Conservation (phyloP, 2,113 vertebrate genomes). For the Scophthalmus maximus region DNA sequence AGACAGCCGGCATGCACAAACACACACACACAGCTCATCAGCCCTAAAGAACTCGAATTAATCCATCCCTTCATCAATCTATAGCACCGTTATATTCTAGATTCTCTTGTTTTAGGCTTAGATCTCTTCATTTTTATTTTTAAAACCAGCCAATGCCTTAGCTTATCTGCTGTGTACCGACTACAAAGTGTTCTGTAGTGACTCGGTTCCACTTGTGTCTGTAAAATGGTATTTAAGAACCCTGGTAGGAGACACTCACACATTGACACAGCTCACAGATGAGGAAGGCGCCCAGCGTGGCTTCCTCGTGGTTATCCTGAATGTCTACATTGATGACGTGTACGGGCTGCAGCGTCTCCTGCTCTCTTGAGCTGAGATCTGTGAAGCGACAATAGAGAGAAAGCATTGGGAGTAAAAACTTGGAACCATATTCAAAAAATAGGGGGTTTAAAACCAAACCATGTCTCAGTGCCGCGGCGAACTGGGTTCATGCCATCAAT, state of each 20-base stretch:
- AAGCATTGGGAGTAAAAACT: background rate
- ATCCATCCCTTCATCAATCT: background rate
- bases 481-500: too few species aligned
- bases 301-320: conserved; percentile 99
- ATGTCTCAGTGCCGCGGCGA: background rate
- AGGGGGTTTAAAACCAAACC: background rate
- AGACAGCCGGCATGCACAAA: background rate
- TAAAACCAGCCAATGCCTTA: background rate
- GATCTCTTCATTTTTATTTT: too few species aligned
- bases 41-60: background rate
- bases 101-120: background rate
- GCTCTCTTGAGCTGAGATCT: conserved; percentile 91
- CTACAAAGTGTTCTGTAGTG: background rate
- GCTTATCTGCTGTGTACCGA: too few species aligned
- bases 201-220: background rate
- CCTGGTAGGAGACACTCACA: conserved; percentile 85
- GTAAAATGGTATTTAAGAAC: background rate
- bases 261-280: conserved; percentile 99
- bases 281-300: conserved; percentile 96
- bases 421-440: background rate
- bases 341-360: conserved; percentile 95
- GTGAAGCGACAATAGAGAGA: conserved; percentile 14
- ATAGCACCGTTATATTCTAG: too few species aligned
- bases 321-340: conserved; percentile 99
- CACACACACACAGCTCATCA: background rate